Percentiles rank a stretch among this genome's conserved stretches.
phyloP scores from a whole-genome alignment of 2,797 vertebrate species.

The Phylloscopus collybita region DNA sequence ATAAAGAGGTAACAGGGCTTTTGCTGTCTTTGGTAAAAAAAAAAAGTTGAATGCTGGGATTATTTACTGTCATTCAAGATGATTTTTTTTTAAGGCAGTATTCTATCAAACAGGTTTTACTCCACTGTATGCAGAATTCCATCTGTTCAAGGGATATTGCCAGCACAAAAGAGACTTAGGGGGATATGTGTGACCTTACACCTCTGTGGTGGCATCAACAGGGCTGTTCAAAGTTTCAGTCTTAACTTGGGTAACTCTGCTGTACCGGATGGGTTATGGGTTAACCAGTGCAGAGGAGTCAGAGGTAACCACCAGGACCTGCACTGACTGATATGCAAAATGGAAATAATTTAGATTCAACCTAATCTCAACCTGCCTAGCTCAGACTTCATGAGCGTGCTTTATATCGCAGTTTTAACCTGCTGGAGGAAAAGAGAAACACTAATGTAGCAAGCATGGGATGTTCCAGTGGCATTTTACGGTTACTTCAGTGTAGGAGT shows the following conservation, averaged over 20 bases:
- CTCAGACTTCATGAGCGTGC: background rate
- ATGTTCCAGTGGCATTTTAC: constrained; percentile 15
- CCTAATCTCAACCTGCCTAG: background rate
- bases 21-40: constrained; percentile 73
- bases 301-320: background rate
- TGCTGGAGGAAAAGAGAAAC: background rate
- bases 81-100: background rate
- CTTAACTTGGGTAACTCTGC: background rate
- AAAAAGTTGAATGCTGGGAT: constrained; percentile 66
- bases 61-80: constrained; percentile 61
- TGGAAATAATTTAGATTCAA: background rate
- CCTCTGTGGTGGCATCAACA: background rate
- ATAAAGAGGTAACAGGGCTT: constrained; percentile 83
- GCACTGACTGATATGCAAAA: background rate
- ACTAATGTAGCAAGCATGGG: background rate
- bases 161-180: background rate
- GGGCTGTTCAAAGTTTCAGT: background rate
- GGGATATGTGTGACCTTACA: background rate
- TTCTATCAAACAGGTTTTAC: background rate
- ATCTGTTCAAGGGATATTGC: constrained; percentile 11
- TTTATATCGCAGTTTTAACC: background rate
- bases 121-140: constrained; percentile 8
- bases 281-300: background rate
- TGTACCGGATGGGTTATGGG: background rate
- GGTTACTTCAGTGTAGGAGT: constrained; percentile 18